Evolutionary conservation across 30 jellyfish, hydroid and myxozoan genomes (phyloP).

Genomic region (Pelagia noctiluca): DNA sequence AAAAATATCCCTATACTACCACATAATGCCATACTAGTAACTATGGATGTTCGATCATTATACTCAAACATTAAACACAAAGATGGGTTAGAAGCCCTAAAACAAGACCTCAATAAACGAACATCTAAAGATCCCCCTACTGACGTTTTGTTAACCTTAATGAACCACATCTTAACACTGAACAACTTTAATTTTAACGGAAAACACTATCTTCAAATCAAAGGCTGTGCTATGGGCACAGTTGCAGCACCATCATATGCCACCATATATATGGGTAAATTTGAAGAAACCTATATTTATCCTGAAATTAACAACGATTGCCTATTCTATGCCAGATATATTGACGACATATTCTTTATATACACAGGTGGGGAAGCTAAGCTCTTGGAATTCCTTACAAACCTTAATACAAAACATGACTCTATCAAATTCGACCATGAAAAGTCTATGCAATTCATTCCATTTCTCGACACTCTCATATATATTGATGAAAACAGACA

Average conservation of each 20-base stretch:
- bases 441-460: not conserved
- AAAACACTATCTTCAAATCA: constrained; percentile 33
- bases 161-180: constrained; percentile 20
- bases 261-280: constrained; percentile 39
- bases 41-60: constrained; percentile 18
- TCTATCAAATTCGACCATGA: constrained; percentile 36
- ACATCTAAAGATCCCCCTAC: not conserved
- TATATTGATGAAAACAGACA: constrained; percentile 41
- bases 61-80: constrained; percentile 33
- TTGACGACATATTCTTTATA: constrained; percentile 46
- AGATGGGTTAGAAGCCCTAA: constrained; percentile 26
- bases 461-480: constrained; percentile 33
- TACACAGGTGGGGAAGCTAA: constrained; percentile 23
- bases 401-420: constrained; percentile 34
- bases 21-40: constrained; percentile 4
- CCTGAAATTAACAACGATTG: constrained; percentile 22
- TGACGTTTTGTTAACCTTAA: not conserved
- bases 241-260: constrained; percentile 64
- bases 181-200: constrained; percentile 43
- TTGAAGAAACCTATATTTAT: constrained; percentile 38
- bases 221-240: constrained; percentile 64
- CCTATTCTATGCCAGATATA: constrained; percentile 31
- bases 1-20: not conserved
- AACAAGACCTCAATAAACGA: not conserved
- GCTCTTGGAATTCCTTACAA: constrained; percentile 6